These are phyloP conservation scores for Drosophila formosana DNA, from an alignment of 2,888 invertebrate genomes.

Conservation along the genomic window DNA sequence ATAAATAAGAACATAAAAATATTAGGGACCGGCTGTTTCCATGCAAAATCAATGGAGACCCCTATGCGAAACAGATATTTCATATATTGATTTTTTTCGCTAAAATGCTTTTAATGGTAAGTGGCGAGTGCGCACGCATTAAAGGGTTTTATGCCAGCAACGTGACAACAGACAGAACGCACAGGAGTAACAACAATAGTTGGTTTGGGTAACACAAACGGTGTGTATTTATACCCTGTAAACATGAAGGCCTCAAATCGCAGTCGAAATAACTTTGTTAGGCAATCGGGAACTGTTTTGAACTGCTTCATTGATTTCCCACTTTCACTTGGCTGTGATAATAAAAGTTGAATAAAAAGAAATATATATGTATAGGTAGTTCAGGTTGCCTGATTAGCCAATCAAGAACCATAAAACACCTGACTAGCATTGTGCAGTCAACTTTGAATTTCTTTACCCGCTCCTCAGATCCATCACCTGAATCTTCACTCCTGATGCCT, in stretches of 20 bases:
- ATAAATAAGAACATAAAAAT: constrained; percentile 7
- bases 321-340: not conserved
- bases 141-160: constrained; percentile 59
- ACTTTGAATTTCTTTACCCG: constrained; percentile 9
- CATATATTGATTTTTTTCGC: constrained; percentile 42
- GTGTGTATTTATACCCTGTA: not conserved
- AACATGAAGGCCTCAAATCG: not conserved
- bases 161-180: constrained; percentile 42
- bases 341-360: constrained; percentile 12
- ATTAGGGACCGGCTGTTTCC: constrained; percentile 9
- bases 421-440: not conserved
- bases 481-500: not conserved
- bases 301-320: not conserved
- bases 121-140: constrained; percentile 49
- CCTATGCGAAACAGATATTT: constrained; percentile 10
- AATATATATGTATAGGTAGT: not conserved
- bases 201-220: not conserved
- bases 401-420: constrained; percentile 23
- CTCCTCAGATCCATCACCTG: constrained; percentile 18
- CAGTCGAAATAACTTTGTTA: not conserved
- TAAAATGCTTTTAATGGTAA: constrained; percentile 55
- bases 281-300: not conserved
- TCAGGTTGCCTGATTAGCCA: constrained; percentile 8
- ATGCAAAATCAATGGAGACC: constrained; percentile 44
- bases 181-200: not conserved